A percentile compares a stretch with the other conserved stretches of the same genome.
Evolutionary conservation across 2,113 vertebrate genomes (phyloP).

Genomic region (Chlorodrepanis virens): DNA sequence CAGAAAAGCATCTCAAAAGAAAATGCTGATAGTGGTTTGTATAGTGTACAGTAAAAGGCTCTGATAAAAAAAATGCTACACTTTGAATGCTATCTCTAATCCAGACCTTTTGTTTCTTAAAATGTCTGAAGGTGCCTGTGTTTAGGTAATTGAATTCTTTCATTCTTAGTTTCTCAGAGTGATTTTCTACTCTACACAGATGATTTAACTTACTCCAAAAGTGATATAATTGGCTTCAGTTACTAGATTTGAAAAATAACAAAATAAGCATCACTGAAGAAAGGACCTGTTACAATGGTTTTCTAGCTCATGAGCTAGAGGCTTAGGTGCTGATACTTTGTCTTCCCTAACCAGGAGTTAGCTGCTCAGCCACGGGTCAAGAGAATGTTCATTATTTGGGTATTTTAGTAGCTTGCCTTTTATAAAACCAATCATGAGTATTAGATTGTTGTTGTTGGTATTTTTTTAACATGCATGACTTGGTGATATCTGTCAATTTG

Average conservation of each 20-base stretch:
- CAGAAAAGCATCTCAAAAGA: constrained; percentile 4
- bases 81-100: not conserved
- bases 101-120: not conserved
- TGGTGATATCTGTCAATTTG: not conserved
- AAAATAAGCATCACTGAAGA: not conserved
- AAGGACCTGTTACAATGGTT: not conserved
- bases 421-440: not conserved
- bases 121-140: not conserved
- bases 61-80: not conserved
- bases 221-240: not conserved
- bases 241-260: not conserved
- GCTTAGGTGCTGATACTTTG: not conserved
- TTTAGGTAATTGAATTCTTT: not conserved
- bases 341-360: not conserved
- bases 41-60: not conserved
- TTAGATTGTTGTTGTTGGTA: not conserved
- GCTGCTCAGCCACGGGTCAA: not conserved
- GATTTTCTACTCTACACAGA: not conserved
- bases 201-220: not conserved
- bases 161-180: not conserved
- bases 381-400: not conserved
- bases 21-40: not conserved
- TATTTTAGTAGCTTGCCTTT: not conserved
- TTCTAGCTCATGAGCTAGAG: not conserved
- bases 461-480: not conserved